Base-by-base conservation (phyloP, 2,113 vertebrate genomes). In the Agapornis roseicollis region DNA sequence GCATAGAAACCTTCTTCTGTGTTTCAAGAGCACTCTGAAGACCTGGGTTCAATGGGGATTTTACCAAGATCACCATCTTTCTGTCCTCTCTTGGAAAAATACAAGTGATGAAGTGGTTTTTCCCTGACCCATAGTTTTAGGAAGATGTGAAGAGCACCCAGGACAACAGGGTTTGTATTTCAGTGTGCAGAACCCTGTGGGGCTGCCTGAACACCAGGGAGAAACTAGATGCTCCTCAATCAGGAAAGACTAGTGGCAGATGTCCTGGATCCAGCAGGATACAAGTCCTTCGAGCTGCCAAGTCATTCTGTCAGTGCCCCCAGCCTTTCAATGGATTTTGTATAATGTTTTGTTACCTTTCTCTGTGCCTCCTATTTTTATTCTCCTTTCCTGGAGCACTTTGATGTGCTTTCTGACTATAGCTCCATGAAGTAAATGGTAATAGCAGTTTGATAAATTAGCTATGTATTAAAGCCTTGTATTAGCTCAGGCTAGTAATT, bases 391-490 rank as follows among this genome's bases (percentile, higher is more conserved):
- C 84, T 7, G 20, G 80, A 96, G 66, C 84, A 76, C 80, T 97
- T 81, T 82, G 94, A 80, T 93, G 95, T 96, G 76, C 83, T 97
- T 97, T 95, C 97, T 97, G 91, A 94, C 95, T 94, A 90, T 79
- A 96, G 81, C 90, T 93, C 61, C 71, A 41, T 33, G 90, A 96
- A 96, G 94, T 81, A 97, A 98, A 97, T 64, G 81, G 80, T 93
- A 96, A 95, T 95, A 95, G 46, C 33, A 83, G 79, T 58, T 92
- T 97, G 97, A 98, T 97, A 96, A 97, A 98, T 97, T 96, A 98
- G 91, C 60, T 2, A 46, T 27, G 88, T 83, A 82, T 94, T 95
- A 84, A 73, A 96, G 95, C 72, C 72, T 93, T 23, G 18, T 79
- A 84, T 95, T 96, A 98, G 91, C 92, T 96, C 93, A 96, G 91